phyloP scores from a whole-genome alignment of 2,888 invertebrate species.

The Tromatobia lineatoria region DNA sequence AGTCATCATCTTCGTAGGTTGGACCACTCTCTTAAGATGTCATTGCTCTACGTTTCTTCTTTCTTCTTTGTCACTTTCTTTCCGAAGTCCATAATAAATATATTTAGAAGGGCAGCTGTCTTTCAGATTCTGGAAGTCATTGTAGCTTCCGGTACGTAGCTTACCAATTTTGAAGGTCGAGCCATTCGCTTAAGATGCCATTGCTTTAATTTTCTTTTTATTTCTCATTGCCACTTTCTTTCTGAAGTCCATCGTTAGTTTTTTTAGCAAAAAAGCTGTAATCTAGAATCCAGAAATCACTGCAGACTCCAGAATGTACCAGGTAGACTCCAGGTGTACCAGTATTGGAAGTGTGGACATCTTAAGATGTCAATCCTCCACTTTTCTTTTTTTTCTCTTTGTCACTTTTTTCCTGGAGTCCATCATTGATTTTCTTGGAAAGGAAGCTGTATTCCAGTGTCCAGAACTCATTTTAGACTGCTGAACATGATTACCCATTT shows the following conservation, averaged over 20 bases:
- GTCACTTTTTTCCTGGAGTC: too few relatives aligned
- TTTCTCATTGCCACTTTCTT: neutral
- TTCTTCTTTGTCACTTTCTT: conserved; percentile 4
- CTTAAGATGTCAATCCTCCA: neutral
- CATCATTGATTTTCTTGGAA: too few relatives aligned
- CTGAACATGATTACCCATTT: conserved; percentile 85
- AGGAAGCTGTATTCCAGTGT: too few relatives aligned
- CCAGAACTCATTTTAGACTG: conserved; percentile 80
- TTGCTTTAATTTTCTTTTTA: too few relatives aligned
- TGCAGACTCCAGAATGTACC: conserved; percentile 60
- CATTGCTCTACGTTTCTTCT: neutral
- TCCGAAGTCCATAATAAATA: conserved; percentile 7
- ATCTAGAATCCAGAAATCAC: conserved; percentile 87
- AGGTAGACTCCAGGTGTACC: too few relatives aligned
- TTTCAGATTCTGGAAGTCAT: conserved; percentile 87
- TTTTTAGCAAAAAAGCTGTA: conserved; percentile 85
- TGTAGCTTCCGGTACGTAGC: conserved; percentile 86
- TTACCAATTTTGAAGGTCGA: conserved; percentile 85
- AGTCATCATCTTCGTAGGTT: conserved; percentile 65
- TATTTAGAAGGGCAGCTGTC: conserved; percentile 85
- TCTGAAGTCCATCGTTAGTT: conserved; percentile 12
- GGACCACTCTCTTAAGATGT: neutral
- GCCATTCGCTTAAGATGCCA: conserved; percentile 78
- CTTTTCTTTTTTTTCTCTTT: too few relatives aligned
- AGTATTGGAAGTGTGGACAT: too few relatives aligned